A percentile compares a stretch with the other conserved stretches of the same genome.
These are phyloP conservation scores for Electrophaes corylata DNA, from an alignment of 2,888 invertebrate species.

Conservation along the genomic window DNA sequence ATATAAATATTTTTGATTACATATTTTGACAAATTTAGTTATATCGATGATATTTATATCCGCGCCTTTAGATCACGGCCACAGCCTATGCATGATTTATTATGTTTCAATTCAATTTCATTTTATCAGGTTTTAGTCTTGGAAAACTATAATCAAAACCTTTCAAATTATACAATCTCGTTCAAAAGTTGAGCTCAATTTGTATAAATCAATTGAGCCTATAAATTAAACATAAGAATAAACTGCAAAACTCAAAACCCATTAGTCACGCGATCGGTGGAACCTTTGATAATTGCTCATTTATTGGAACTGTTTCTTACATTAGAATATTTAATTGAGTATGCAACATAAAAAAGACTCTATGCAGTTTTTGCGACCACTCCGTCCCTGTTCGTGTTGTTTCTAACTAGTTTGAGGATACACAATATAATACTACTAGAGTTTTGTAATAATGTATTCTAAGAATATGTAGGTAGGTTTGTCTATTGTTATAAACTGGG, in stretches of 20 bases:
- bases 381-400: slow-evolving; percentile 58
- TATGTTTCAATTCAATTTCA: background rate
- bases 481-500: slow-evolving; percentile 1
- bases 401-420: slow-evolving; percentile 63
- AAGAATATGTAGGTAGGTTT: slow-evolving; percentile 9
- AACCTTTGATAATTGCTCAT: slow-evolving; percentile 47
- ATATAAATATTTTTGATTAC: too few species aligned
- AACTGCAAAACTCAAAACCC: slow-evolving; percentile 25
- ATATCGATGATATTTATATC: too few species aligned
- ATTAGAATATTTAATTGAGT: slow-evolving; percentile 36
- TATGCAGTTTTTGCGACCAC: slow-evolving; percentile 29
- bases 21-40: too few species aligned
- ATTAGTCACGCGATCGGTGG: slow-evolving; percentile 45
- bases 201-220: slow-evolving; percentile 33
- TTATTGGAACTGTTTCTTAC: slow-evolving; percentile 29
- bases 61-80: background rate
- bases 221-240: slow-evolving; percentile 26
- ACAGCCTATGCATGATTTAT: background rate
- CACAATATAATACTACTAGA: slow-evolving; percentile 37
- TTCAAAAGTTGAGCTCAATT: slow-evolving; percentile 20
- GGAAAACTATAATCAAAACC: background rate
- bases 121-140: background rate
- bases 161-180: slow-evolving; percentile 14
- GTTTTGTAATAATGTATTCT: slow-evolving; percentile 20
- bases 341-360: slow-evolving; percentile 29